These are phyloP conservation scores for Hoplodrina blanda DNA, from an alignment of 2,888 invertebrate species.

Conservation along the genomic window DNA sequence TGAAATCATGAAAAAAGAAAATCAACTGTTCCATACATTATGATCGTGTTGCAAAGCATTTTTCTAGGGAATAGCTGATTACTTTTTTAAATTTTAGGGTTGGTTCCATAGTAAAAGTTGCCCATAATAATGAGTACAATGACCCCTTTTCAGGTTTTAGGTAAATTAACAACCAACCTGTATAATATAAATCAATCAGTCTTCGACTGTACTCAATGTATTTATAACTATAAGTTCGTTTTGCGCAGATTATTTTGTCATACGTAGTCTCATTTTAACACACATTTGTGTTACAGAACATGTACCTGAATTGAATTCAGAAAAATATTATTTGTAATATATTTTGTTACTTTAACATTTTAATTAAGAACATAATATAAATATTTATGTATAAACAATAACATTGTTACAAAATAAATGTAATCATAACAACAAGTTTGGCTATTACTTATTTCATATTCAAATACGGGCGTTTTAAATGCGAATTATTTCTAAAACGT, in stretches of 20 bases:
- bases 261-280: conserved; percentile 22
- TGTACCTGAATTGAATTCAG: conserved; percentile 57
- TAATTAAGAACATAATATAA: conserved; percentile 27
- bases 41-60: too few species aligned
- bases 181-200: conserved; percentile 8
- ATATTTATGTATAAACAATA: conserved; percentile 44
- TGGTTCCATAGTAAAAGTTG: too few species aligned
- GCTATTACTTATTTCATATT: conserved; percentile 67
- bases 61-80: too few species aligned
- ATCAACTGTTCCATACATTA: too few species aligned
- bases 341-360: conserved; percentile 53
- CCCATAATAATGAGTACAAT: too few species aligned
- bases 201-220: conserved; percentile 46
- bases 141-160: too few species aligned
- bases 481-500: conserved; percentile 80
- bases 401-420: conserved; percentile 64
- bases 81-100: too few species aligned
- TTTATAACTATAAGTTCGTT: conserved; percentile 44
- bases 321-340: conserved; percentile 33
- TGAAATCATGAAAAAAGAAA: too few species aligned
- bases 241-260: conserved; percentile 19
- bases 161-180: too few species aligned
- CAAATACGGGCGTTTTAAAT: conserved; percentile 62
- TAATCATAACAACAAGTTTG: conserved; percentile 52
- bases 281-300: conserved; percentile 33